These are phyloP conservation scores for Zaprionus capensis DNA, from an alignment of 1,140 invertebrate species.

Conservation along the genomic window DNA sequence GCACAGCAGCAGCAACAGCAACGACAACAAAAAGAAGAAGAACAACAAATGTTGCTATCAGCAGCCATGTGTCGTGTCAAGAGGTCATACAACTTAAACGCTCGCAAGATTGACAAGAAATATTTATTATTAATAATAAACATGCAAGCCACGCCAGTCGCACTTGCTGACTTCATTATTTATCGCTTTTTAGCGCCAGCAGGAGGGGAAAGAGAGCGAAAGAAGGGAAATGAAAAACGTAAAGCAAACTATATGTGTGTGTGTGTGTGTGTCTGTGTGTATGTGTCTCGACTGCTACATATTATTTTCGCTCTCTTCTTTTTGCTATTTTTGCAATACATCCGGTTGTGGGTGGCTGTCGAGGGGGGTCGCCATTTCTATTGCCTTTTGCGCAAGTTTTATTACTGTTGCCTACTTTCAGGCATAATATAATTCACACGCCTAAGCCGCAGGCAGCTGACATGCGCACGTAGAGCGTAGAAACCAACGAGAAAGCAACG, in stretches of 20 bases:
- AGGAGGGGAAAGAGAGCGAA: constrained; percentile 5
- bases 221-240: constrained; percentile 35
- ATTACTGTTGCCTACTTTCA: constrained; percentile 77
- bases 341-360: constrained; percentile 44
- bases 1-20: constrained; percentile 24
- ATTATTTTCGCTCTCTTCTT: constrained; percentile 25
- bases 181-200: constrained; percentile 71
- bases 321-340: constrained; percentile 52
- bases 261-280: background rate
- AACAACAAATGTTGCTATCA: constrained; percentile 16
- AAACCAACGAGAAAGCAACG: constrained; percentile 13
- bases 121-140: constrained; percentile 83
- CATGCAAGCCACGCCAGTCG: constrained; percentile 73
- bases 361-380: constrained; percentile 41
- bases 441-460: constrained; percentile 77
- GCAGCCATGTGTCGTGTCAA: constrained; percentile 55
- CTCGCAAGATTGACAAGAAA: constrained; percentile 73
- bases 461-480: constrained; percentile 68
- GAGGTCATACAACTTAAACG: constrained; percentile 69
- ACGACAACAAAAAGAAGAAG: constrained; percentile 17
- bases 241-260: constrained; percentile 15
- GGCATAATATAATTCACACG: constrained; percentile 80
- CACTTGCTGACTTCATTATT: constrained; percentile 82
- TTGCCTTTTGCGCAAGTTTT: constrained; percentile 72
- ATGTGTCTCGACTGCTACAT: background rate